Base-by-base conservation (phyloP, 1,140 invertebrate species). In the Coelopa frigida region DNA sequence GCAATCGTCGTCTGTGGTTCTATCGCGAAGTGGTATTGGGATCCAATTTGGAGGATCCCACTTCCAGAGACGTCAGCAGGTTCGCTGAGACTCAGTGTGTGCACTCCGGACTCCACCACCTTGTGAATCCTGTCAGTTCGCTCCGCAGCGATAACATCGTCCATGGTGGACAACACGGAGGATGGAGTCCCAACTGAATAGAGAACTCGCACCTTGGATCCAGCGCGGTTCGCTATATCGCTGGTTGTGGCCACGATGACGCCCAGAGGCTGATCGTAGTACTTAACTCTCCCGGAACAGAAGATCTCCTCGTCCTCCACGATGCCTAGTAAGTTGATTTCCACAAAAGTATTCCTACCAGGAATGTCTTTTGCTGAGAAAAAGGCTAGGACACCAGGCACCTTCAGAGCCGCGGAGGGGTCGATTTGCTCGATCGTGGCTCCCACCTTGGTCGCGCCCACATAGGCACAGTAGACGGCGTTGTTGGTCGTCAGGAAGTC, bases 281-380 rank as follows among this genome's bases (percentile, higher is more conserved):
- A 83, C 1, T 64, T 56, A 0, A 87, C 72, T 5, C 61, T 67
- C 26, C 56, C 70, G 17, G 59, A 59, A 32, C 73, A 75, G 24
- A 79, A 68, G 10, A 78, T 72, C 54, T 78, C 75, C 21, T 71
- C 66, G 0, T 44, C 50, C 2, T 49, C 46, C 11, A 56, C 52
- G 1, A 50, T 58, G 42, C 59, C 55, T 14, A 17, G 49, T 5
- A 50, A 40, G 11, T 47, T 51, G 1, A 67, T 73, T 37, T 76
- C 82, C 7, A 63, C 56, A 0, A 46, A 27, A 0, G 49, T 37
- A 61, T 89, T 89, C 33, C 70, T 70, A 0, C 86, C 87, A 2
- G 85, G 85, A 20, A 91, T 76, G 62, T 90, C 86, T 55, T 80
- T 79, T 2, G 82, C 80, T 11, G 77, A 75, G 48, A 79, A 78